Base-by-base conservation (phyloP, 2,888 invertebrate species). In the Synergus gifuensis region DNA sequence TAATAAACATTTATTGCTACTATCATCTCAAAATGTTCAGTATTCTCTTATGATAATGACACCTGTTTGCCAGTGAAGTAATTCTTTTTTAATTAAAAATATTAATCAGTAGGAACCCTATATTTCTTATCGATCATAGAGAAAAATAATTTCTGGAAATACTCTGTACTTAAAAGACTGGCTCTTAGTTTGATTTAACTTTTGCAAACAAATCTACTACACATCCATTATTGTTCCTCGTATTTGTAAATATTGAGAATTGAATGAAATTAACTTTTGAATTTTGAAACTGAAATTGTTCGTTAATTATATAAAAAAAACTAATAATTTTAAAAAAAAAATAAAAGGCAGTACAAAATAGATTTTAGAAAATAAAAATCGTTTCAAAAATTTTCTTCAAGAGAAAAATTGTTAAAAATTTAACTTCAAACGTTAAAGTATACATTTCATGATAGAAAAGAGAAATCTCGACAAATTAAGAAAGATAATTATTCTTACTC, bases 121-220 rank as follows among this genome's bases (percentile, higher is more conserved):
- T 58, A 58, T 62, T 28, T 62, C 62, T 62, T 28, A 62, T 22
- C 62, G 22, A 22, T 60, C 5, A 28, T 60, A 22, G 22, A 22
- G 36, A 73, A 54, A 54, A 16, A 46, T 73, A 36, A 73, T n/a
- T 36, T 22, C 69, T 73, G 36, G n/a, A 73, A 73, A 73, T 58
- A 54, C 54, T 73, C 73, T 62, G 62, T 62, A 62, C 62, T 62
- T 62, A 62, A 62, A 62, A 86, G 86, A 86, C 87, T 86, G 86
- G 87, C 85, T 83, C 84, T 82, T 78, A 81, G 76, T 63, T 76
- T 80, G 80, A 79, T 86, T 81, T 58, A 58, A 18, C n/a, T 58
- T 58, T 7, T 58, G 58, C n/a, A 58, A 58, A 58, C 4, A 36
- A 36, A 4, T 36, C 36, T 36, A 36, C 36, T 36, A 4, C 36